phyloP scores from a whole-genome alignment of 2,113 vertebrate genomes.

The Aptenodytes forsteri region DNA sequence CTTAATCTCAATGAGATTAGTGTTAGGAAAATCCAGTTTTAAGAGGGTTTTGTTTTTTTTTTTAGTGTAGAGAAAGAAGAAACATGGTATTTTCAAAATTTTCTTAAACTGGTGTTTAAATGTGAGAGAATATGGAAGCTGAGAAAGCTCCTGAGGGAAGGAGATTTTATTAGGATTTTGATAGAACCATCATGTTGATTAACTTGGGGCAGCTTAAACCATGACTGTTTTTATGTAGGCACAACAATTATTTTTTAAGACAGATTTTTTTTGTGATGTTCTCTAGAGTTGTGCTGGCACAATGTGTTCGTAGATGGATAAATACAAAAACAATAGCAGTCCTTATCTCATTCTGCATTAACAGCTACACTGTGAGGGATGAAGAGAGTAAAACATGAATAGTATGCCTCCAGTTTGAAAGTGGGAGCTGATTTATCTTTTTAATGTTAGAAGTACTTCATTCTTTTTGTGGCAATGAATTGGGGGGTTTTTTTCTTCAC shows the following conservation, averaged over 20 bases:
- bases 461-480: neutral
- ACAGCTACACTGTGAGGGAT: neutral
- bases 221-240: neutral
- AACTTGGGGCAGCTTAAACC: neutral
- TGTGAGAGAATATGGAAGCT: neutral
- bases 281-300: neutral
- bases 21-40: neutral
- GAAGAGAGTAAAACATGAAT: neutral
- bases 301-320: neutral
- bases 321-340: neutral
- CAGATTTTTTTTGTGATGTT: accelerated
- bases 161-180: neutral
- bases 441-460: neutral
- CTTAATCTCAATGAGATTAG: neutral
- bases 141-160: neutral
- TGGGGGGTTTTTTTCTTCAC: neutral
- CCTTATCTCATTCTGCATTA: neutral
- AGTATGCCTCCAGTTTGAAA: neutral
- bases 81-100: neutral
- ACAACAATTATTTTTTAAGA: neutral
- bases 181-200: neutral
- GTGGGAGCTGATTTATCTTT: neutral
- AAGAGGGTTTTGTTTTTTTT: neutral
- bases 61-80: neutral
- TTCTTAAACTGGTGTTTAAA: neutral